Evolutionary conservation across 2,888 invertebrate species (phyloP).

Genomic region (Brachyptera risi): DNA sequence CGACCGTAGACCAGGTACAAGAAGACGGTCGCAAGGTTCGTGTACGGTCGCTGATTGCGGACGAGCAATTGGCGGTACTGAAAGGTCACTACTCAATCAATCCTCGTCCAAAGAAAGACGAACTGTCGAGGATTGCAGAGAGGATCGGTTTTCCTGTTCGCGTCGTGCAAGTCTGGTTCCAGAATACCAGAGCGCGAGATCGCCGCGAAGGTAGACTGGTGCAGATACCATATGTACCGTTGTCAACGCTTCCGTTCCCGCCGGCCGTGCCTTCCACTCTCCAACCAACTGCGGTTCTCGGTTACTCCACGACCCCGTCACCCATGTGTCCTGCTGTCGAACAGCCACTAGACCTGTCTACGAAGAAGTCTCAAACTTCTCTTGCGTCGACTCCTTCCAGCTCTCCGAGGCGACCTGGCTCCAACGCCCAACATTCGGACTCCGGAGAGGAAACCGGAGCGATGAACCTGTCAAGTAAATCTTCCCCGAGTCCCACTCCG

Average conservation of each 20-base stretch:
- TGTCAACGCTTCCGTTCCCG: conserved; percentile 35
- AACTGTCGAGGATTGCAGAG: conserved; percentile 84
- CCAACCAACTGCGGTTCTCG: conserved; percentile 21
- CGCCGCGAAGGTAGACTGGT: conserved; percentile 61
- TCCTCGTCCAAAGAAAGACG: conserved; percentile 90
- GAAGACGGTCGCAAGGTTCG: conserved; percentile 73
- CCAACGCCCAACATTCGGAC: conserved; percentile 53
- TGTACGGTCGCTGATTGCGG: conserved; percentile 89
- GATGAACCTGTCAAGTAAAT: conserved; percentile 72
- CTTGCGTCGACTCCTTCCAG: conserved; percentile 57
- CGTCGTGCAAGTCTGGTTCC: conserved; percentile 94
- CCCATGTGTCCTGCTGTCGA: conserved; percentile 46
- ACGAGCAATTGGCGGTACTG: conserved; percentile 85
- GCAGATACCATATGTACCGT: conserved; percentile 47
- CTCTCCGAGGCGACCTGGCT: conserved; percentile 49
- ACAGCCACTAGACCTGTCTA: conserved; percentile 87
- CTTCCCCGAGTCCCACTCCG: conserved; percentile 56
- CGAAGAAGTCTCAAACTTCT: conserved; percentile 63
- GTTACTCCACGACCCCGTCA: conserved; percentile 18
- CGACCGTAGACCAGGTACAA: conserved; percentile 39
- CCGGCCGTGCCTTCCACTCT: conserved; percentile 28
- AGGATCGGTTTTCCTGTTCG: conserved; percentile 67
- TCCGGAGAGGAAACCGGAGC: conserved; percentile 59
- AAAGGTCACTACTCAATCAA: conserved; percentile 87
- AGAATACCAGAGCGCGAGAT: conserved; percentile 88